Conservation (phyloP, 2,888 invertebrate species). For the Sylvicola fuscatus region DNA sequence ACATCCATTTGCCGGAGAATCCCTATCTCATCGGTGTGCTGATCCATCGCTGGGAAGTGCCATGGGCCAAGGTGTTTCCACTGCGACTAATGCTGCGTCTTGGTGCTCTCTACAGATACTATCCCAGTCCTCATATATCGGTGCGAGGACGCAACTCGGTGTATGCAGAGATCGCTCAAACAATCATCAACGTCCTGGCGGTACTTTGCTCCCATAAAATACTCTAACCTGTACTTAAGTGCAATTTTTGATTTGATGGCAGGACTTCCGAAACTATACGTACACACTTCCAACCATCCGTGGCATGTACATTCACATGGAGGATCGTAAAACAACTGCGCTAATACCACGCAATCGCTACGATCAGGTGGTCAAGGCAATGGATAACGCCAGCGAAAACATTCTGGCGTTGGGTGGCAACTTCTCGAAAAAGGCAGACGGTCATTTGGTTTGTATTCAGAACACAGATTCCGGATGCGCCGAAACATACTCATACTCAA, state of each 20-base stretch:
- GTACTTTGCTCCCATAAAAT: constrained; percentile 27
- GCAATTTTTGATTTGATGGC: constrained; percentile 8
- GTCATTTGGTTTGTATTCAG: constrained; percentile 74
- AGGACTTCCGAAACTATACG: constrained; percentile 66
- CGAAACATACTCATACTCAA: constrained; percentile 57
- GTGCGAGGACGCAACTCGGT: constrained; percentile 56
- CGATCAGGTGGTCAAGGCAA: constrained; percentile 50
- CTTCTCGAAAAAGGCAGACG: constrained; percentile 60
- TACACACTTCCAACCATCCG: constrained; percentile 58
- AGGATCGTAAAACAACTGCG: constrained; percentile 56
- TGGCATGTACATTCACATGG: constrained; percentile 63
- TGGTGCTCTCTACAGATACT: constrained; percentile 69
- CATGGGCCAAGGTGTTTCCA: constrained; percentile 52
- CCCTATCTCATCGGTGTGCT: constrained; percentile 61
- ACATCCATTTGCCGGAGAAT: constrained; percentile 46
- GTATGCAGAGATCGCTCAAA: constrained; percentile 70
- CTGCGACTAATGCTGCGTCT: constrained; percentile 52
- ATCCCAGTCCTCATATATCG: constrained; percentile 66
- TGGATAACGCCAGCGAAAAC: constrained; percentile 63
- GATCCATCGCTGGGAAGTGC: constrained; percentile 41
- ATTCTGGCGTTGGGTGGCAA: constrained; percentile 67
- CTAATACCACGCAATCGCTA: constrained; percentile 55
- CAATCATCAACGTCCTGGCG: constrained; percentile 68
- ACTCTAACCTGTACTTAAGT: neutral
- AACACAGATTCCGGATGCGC: constrained; percentile 31